Percentiles rank a stretch among this genome's conserved stretches.
These are phyloP conservation scores for Centrocercus urophasianus DNA, from an alignment of 2,113 vertebrate genomes.

Conservation along the genomic window DNA sequence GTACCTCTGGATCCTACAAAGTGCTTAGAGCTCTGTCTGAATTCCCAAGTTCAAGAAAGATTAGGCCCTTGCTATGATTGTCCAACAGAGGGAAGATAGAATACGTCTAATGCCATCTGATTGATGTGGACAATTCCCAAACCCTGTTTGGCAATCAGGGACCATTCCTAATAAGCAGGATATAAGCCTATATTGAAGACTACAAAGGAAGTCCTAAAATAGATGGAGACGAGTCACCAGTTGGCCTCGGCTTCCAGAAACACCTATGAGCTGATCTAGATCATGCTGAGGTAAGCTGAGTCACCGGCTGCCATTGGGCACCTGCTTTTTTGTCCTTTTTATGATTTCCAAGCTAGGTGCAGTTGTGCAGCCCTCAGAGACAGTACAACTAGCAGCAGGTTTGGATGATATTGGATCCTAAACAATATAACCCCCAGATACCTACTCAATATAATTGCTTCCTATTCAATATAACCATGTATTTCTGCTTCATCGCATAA, in stretches of 20 bases:
- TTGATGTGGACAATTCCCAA: background rate
- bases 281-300: fast-evolving
- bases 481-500: background rate
- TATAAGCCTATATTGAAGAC: background rate
- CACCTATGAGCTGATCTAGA: background rate
- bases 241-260: background rate
- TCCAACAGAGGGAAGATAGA: background rate
- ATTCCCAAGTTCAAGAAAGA: fast-evolving
- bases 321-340: background rate
- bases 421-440: background rate
- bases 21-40: background rate
- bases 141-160: fast-evolving
- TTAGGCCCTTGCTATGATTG: background rate
- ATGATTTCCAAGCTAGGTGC: background rate
- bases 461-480: background rate
- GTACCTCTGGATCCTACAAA: background rate
- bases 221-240: background rate
- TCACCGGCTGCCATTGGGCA: background rate
- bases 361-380: background rate
- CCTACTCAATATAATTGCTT: background rate
- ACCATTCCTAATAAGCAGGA: background rate
- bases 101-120: background rate
- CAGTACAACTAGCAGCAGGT: background rate
- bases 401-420: background rate
- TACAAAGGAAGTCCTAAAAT: background rate